Conservation (phyloP, 2,113 vertebrate species). For the Pseudopodoces humilis region DNA sequence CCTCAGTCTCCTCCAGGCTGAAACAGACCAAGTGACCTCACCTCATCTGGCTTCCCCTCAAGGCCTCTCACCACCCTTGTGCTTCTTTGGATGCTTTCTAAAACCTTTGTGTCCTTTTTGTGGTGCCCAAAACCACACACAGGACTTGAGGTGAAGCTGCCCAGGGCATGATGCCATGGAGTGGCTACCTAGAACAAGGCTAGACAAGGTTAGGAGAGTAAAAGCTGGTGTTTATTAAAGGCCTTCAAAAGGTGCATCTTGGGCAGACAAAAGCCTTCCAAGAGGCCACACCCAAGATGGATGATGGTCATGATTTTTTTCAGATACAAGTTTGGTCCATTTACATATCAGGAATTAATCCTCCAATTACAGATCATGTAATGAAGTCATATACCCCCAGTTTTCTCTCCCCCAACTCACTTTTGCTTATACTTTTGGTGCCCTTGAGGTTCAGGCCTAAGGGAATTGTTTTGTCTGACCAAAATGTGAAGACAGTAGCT, state of each 20-base stretch:
- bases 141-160: not conserved
- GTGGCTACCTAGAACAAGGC: not conserved
- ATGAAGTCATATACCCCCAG: not conserved
- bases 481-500: not conserved
- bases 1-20: not conserved
- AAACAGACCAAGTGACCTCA: not conserved
- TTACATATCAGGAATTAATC: not conserved
- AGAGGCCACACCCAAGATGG: not conserved
- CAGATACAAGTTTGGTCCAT: not conserved
- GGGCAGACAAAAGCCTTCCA: fast-evolving
- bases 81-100: not conserved
- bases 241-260: not conserved
- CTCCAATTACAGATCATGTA: not conserved
- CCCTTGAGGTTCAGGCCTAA: not conserved
- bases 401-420: not conserved
- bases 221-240: not conserved
- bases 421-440: not conserved
- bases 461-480: not conserved
- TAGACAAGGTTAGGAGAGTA: not conserved
- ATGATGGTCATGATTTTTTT: not conserved
- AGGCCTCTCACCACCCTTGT: not conserved
- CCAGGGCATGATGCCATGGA: not conserved
- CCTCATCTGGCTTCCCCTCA: not conserved
- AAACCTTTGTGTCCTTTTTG: not conserved
- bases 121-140: not conserved